A percentile compares a stretch with the other conserved stretches of the same genome.
These are phyloP conservation scores for Rhopalosiphum padi DNA, from an alignment of 1,140 invertebrate genomes.

Conservation along the genomic window DNA sequence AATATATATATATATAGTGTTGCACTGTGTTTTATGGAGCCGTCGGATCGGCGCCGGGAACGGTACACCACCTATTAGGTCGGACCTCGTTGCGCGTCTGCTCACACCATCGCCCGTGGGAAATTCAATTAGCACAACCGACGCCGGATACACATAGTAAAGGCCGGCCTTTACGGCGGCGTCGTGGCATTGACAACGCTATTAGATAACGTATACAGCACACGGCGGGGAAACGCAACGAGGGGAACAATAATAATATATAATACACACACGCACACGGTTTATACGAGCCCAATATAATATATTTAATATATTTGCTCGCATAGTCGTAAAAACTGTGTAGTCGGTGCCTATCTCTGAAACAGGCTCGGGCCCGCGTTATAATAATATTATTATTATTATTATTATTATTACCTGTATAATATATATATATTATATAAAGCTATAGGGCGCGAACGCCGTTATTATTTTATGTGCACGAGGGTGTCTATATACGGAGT, in stretches of 20 bases:
- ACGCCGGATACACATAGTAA: background rate
- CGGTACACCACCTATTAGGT: background rate
- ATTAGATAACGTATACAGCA: background rate
- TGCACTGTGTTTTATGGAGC: background rate
- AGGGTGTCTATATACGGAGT: too few relatives aligned
- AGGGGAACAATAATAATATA: background rate
- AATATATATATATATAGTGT: accelerated
- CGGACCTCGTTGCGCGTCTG: background rate
- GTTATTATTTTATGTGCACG: too few relatives aligned
- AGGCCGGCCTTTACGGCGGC: too few relatives aligned
- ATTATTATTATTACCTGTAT: too few relatives aligned
- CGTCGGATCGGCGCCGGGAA: background rate
- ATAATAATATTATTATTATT: too few relatives aligned
- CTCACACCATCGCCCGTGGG: background rate
- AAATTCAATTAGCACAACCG: background rate
- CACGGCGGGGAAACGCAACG: background rate
- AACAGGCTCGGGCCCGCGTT: too few relatives aligned
- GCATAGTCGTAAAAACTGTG: too few relatives aligned
- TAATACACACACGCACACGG: background rate
- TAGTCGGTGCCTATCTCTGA: too few relatives aligned
- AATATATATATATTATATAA: too few relatives aligned
- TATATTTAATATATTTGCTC: too few relatives aligned
- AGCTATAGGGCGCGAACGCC: too few relatives aligned
- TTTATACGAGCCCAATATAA: too few relatives aligned
- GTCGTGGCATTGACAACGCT: background rate